Conservation (phyloP, 1,140 invertebrate genomes). For the Temnothorax longispinosus region DNA sequence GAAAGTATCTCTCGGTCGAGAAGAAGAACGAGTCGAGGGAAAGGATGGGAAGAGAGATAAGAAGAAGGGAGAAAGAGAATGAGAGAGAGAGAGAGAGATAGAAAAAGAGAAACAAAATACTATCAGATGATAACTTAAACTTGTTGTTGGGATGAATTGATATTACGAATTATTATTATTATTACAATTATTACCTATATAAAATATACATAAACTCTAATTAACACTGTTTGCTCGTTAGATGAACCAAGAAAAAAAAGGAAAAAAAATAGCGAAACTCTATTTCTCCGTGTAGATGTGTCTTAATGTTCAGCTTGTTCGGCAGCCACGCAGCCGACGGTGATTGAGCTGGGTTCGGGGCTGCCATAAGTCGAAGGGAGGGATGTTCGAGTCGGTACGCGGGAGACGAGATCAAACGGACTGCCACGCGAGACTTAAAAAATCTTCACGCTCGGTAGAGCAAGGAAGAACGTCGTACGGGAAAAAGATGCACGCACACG, state of each 20-base stretch:
- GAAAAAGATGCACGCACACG: slow-evolving; percentile 30
- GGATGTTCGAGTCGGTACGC: slow-evolving; percentile 56
- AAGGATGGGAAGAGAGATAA: background rate
- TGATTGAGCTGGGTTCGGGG: slow-evolving; percentile 41
- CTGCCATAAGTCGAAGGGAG: slow-evolving; percentile 46
- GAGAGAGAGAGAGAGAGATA: background rate
- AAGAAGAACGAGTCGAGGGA: slow-evolving; percentile 1
- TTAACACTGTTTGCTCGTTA: slow-evolving; percentile 80
- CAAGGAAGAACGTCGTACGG: slow-evolving; percentile 1
- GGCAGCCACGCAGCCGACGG: slow-evolving; percentile 49
- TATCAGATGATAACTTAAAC: slow-evolving; percentile 76
- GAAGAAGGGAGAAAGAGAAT: background rate
- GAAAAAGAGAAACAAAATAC: slow-evolving; percentile 63
- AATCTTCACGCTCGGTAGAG: slow-evolving; percentile 12
- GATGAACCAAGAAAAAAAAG: slow-evolving; percentile 64
- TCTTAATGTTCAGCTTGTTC: slow-evolving; percentile 79
- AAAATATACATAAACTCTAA: slow-evolving; percentile 79
- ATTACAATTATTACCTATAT: slow-evolving; percentile 76
- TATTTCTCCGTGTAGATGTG: slow-evolving; percentile 80
- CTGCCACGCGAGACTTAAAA: slow-evolving; percentile 47
- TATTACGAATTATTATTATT: slow-evolving; percentile 75
- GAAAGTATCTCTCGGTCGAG: slow-evolving; percentile 73
- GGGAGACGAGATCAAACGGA: slow-evolving; percentile 45
- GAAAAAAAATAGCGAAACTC: slow-evolving; percentile 72
- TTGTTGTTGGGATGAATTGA: slow-evolving; percentile 80